Percentiles rank a stretch among this genome's conserved stretches.
These are phyloP conservation scores for Parnassius glacialis DNA, from an alignment of 2,888 invertebrate genomes.

Conservation along the genomic window DNA sequence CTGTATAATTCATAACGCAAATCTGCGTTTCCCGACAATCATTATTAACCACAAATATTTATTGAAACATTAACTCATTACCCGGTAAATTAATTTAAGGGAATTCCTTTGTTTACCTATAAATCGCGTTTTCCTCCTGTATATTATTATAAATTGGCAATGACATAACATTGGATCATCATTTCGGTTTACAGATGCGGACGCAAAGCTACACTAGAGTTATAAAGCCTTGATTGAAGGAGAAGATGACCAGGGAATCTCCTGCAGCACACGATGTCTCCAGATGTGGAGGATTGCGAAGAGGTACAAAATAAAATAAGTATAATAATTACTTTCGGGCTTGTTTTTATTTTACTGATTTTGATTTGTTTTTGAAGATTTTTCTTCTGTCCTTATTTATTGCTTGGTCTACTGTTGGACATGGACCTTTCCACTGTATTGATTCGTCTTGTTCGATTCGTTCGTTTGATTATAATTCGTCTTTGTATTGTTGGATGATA, in stretches of 20 bases:
- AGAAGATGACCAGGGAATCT: conserved; percentile 38
- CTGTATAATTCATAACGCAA: neutral
- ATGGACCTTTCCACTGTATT: too few relatives aligned
- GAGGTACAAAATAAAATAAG: conserved; percentile 32
- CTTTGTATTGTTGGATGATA: too few relatives aligned
- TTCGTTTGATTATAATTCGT: too few relatives aligned
- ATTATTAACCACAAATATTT: conserved; percentile 34
- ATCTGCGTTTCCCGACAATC: conserved; percentile 19
- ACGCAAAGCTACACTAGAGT: conserved; percentile 25
- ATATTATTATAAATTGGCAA: conserved; percentile 30
- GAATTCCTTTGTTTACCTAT: conserved; percentile 35
- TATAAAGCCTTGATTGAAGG: conserved; percentile 12
- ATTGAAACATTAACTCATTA: conserved; percentile 20
- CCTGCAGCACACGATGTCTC: conserved; percentile 47
- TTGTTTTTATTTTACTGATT: too few relatives aligned
- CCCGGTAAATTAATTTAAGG: conserved; percentile 34
- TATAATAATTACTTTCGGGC: too few relatives aligned
- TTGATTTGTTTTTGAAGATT: too few relatives aligned
- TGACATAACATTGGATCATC: conserved; percentile 23
- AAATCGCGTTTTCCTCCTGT: conserved; percentile 34
- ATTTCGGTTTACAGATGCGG: conserved; percentile 35
- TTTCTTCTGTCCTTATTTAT: too few relatives aligned
- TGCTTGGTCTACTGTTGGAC: too few relatives aligned
- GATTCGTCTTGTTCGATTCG: too few relatives aligned
- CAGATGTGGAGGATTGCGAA: conserved; percentile 55